Percentiles rank a stretch among this genome's conserved stretches.
Evolutionary conservation across 2,888 invertebrate species (phyloP).

Genomic region (Agrotis segetum): DNA sequence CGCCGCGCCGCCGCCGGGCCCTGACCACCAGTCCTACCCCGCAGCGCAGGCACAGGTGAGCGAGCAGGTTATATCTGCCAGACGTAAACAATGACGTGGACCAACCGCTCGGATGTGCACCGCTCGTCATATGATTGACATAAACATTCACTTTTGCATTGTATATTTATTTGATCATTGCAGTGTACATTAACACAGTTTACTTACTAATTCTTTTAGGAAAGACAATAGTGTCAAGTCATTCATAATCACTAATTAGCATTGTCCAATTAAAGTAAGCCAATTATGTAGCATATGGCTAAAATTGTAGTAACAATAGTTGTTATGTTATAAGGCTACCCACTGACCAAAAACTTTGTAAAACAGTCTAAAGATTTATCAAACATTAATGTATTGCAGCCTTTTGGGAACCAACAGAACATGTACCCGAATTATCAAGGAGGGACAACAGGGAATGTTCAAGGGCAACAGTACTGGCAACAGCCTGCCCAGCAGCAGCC

Average conservation of each 20-base stretch:
- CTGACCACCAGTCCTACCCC: slow-evolving; percentile 79
- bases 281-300: slow-evolving; percentile 45
- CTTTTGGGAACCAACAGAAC: slow-evolving; percentile 81
- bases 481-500: slow-evolving; percentile 70
- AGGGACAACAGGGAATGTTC: slow-evolving; percentile 60
- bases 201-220: background rate
- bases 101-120: slow-evolving; percentile 59
- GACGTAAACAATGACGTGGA: slow-evolving; percentile 89
- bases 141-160: slow-evolving; percentile 47
- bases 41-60: slow-evolving; percentile 86
- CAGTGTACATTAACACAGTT: slow-evolving; percentile 11
- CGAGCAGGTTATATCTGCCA: slow-evolving; percentile 76
- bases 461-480: slow-evolving; percentile 81
- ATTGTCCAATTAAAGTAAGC: slow-evolving; percentile 32
- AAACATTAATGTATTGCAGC: slow-evolving; percentile 73
- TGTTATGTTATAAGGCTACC: too few species aligned
- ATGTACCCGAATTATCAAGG: slow-evolving; percentile 81
- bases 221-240: slow-evolving; percentile 6
- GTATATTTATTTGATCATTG: slow-evolving; percentile 8
- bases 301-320: slow-evolving; percentile 8
- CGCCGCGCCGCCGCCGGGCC: slow-evolving; percentile 72
- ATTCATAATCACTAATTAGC: slow-evolving; percentile 32
- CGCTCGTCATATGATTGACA: slow-evolving; percentile 71
- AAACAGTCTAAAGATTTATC: background rate
- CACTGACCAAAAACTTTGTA: background rate